phyloP scores from a whole-genome alignment of 2,888 invertebrate species.

The Cactoblastis cactorum region DNA sequence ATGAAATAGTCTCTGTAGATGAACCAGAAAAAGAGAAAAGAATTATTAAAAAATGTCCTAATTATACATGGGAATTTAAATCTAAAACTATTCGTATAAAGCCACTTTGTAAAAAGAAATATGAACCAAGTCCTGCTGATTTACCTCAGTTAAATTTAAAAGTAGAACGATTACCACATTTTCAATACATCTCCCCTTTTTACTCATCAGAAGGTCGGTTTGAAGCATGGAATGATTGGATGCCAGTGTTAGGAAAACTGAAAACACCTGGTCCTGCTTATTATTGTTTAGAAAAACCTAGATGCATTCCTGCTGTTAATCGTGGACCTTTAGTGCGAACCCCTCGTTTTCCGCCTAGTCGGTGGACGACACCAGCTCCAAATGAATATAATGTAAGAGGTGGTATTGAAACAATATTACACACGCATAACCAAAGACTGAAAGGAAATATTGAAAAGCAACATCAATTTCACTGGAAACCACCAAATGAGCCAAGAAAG shows the following conservation, averaged over 20 bases:
- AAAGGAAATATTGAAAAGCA: constrained; percentile 44
- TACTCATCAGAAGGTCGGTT: constrained; percentile 54
- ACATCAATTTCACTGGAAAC: constrained; percentile 40
- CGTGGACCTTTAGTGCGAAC: constrained; percentile 48
- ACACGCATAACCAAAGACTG: constrained; percentile 51
- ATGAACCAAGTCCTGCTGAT: constrained; percentile 51
- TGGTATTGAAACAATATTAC: constrained; percentile 52
- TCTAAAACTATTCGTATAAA: constrained; percentile 54
- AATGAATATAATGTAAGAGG: constrained; percentile 45
- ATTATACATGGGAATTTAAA: constrained; percentile 52
- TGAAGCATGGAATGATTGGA: constrained; percentile 55
- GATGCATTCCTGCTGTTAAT: constrained; percentile 46
- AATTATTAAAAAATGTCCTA: constrained; percentile 30
- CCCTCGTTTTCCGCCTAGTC: constrained; percentile 36
- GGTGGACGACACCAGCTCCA: constrained; percentile 42
- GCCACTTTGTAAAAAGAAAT: constrained; percentile 34
- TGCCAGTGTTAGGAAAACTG: constrained; percentile 40
- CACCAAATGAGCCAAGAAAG: constrained; percentile 25
- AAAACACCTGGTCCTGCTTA: constrained; percentile 55
- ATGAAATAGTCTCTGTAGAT: constrained; percentile 13
- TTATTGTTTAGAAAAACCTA: constrained; percentile 41
- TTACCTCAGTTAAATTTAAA: constrained; percentile 25
- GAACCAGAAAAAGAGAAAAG: constrained; percentile 21
- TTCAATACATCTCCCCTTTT: constrained; percentile 52
- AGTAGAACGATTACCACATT: constrained; percentile 24